Conservation (phyloP, 2,113 vertebrate species). For the Labeo rohita region DNA sequence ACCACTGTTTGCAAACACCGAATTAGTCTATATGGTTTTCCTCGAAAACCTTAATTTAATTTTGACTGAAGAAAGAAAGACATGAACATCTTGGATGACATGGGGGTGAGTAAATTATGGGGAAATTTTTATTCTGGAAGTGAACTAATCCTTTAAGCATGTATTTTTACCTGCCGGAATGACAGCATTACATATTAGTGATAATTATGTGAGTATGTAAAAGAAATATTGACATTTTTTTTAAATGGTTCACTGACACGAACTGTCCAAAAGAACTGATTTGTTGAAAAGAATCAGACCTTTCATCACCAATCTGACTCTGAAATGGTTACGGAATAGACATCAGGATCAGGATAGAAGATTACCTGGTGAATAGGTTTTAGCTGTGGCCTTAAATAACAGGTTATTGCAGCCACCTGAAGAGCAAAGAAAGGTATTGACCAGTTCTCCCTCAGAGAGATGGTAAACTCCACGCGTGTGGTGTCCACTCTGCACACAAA, state of each 20-base stretch:
- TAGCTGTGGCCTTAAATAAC: conserved; percentile 84
- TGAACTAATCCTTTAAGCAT: background rate
- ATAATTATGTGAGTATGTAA: background rate
- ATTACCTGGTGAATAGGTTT: conserved; percentile 82
- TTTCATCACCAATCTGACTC: background rate
- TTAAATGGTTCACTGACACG: background rate
- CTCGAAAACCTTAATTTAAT: too few species aligned
- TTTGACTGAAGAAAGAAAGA: too few species aligned
- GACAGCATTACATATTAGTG: background rate
- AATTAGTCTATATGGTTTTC: too few species aligned
- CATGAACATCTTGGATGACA: too few species aligned
- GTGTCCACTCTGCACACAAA: conserved; percentile 85
- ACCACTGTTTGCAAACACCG: too few species aligned
- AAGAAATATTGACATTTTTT: background rate
- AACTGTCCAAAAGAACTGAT: background rate
- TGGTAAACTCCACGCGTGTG: conserved; percentile 96
- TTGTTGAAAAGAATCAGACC: background rate
- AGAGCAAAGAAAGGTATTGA: conserved; percentile 93
- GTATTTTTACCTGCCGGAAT: background rate
- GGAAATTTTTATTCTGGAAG: too few species aligned
- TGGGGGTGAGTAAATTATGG: too few species aligned
- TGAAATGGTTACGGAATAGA: background rate
- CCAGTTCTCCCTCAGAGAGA: conserved; percentile 98
- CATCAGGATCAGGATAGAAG: background rate
- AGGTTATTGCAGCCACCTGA: conserved; percentile 88